Conservation (phyloP, 2,888 invertebrate species). For the Dolichomitus sp. region DNA sequence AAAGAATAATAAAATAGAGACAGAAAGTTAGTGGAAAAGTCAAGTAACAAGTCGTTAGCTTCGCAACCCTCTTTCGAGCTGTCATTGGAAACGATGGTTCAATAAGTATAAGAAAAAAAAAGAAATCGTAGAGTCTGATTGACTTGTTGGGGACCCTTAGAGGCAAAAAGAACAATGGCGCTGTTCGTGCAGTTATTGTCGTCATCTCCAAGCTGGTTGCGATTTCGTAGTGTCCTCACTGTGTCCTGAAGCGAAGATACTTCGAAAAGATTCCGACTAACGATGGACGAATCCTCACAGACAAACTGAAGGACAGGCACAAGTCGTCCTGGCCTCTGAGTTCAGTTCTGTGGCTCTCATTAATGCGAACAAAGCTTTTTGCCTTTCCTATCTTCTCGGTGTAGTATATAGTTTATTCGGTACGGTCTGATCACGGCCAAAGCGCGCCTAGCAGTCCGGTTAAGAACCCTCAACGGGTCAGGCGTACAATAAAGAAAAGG, state of each 20-base stretch:
- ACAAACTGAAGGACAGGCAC: slow-evolving; percentile 52
- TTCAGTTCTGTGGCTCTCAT: slow-evolving; percentile 55
- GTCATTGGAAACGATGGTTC: slow-evolving; percentile 18
- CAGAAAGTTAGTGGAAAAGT: slow-evolving; percentile 9
- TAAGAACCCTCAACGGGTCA: slow-evolving; percentile 15
- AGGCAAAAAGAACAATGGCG: slow-evolving; percentile 56
- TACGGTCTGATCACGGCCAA: not conserved
- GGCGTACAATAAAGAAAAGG: slow-evolving; percentile 46
- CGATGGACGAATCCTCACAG: slow-evolving; percentile 73
- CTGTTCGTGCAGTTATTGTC: slow-evolving; percentile 68
- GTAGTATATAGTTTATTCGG: slow-evolving; percentile 33
- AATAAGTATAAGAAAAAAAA: not conserved
- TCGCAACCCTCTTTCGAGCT: not conserved
- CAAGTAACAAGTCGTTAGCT: slow-evolving; percentile 39
- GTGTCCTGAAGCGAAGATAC: slow-evolving; percentile 39
- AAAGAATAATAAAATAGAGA: slow-evolving; percentile 1
- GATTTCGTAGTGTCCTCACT: slow-evolving; percentile 12
- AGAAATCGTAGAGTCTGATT: slow-evolving; percentile 22
- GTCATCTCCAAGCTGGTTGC: slow-evolving; percentile 40
- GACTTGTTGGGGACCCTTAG: slow-evolving; percentile 15
- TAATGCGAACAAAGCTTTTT: slow-evolving; percentile 64
- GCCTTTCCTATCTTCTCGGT: slow-evolving; percentile 1
- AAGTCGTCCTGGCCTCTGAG: slow-evolving; percentile 25
- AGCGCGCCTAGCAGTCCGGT: slow-evolving; percentile 2
- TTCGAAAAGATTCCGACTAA: slow-evolving; percentile 75